These are phyloP conservation scores for Akabosia matsudoensis DNA, from an alignment of 1,140 invertebrate species.

Conservation along the genomic window DNA sequence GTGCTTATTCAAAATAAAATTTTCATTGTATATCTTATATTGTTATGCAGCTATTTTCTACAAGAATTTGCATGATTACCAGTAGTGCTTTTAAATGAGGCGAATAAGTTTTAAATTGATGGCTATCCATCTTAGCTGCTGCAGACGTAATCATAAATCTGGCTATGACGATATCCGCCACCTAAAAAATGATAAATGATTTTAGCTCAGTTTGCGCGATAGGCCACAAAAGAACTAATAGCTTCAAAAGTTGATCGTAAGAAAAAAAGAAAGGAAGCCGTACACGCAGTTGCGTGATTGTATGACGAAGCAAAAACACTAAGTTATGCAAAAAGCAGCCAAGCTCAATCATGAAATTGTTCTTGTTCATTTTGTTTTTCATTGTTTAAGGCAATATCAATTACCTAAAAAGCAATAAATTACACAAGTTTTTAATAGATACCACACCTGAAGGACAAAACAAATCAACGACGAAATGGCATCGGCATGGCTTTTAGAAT, in stretches of 20 bases:
- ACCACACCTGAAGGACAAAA: slow-evolving; percentile 19
- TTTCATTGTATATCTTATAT: too few relatives aligned
- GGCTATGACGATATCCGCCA: not conserved
- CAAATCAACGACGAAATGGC: not conserved
- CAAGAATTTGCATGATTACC: too few relatives aligned
- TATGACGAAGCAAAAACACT: too few relatives aligned
- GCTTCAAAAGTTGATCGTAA: not conserved
- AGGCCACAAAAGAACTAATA: not conserved
- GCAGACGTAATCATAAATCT: not conserved
- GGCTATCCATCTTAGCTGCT: not conserved
- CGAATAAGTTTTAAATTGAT: too few relatives aligned
- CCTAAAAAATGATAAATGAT: not conserved
- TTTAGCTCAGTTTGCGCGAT: not conserved
- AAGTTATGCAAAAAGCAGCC: not conserved
- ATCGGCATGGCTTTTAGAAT: not conserved
- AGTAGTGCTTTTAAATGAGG: too few relatives aligned
- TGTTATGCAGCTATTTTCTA: too few relatives aligned
- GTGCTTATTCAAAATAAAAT: too few relatives aligned
- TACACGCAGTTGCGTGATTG: too few relatives aligned
- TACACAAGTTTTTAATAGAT: not conserved
- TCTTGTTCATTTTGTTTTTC: not conserved
- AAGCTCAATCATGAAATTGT: too few relatives aligned
- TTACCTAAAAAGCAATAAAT: slow-evolving; percentile 18
- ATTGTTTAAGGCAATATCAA: slow-evolving; percentile 21
- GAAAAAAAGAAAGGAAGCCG: not conserved